These are phyloP conservation scores for Tigriopus californicus DNA, from an alignment of 2,888 invertebrate species.

Conservation along the genomic window DNA sequence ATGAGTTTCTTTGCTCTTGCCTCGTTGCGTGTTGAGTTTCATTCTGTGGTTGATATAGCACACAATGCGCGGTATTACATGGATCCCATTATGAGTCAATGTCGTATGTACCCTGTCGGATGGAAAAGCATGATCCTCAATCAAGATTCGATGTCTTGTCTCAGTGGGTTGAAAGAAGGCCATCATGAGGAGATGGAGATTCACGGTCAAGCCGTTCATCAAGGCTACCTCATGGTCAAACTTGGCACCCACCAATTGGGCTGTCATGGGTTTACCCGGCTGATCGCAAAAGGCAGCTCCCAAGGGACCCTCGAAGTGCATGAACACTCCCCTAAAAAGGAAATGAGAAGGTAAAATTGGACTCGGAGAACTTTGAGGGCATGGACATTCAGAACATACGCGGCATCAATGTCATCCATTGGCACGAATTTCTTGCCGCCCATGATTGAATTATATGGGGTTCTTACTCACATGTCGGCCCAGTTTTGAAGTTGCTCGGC, in stretches of 20 bases:
- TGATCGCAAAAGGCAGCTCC: conserved; percentile 23
- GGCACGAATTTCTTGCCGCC: too few relatives aligned
- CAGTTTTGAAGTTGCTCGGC: conserved; percentile 32
- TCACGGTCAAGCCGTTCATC: conserved; percentile 38
- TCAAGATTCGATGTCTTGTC: conserved; percentile 33
- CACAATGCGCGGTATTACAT: neutral
- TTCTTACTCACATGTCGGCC: conserved; percentile 28
- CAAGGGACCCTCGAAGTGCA: conserved; percentile 23
- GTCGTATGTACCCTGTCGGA: conserved; percentile 31
- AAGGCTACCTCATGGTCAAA: conserved; percentile 31
- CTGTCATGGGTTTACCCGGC: conserved; percentile 19
- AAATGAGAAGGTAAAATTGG: conserved; percentile 6
- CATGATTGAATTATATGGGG: too few relatives aligned
- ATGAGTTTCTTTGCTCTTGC: too few relatives aligned
- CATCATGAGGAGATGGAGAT: conserved; percentile 35
- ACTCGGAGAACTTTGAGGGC: neutral
- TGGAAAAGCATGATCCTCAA: conserved; percentile 37
- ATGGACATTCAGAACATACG: too few relatives aligned
- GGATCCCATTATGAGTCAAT: neutral
- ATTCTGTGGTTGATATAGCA: too few relatives aligned
- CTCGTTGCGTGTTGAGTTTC: too few relatives aligned
- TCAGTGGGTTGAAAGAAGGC: conserved; percentile 37
- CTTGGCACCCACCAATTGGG: conserved; percentile 21
- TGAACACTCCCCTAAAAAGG: conserved; percentile 22
- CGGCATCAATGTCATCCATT: too few relatives aligned